These are phyloP conservation scores for Andrena marginata DNA, from an alignment of 2,888 invertebrate genomes.

Conservation along the genomic window DNA sequence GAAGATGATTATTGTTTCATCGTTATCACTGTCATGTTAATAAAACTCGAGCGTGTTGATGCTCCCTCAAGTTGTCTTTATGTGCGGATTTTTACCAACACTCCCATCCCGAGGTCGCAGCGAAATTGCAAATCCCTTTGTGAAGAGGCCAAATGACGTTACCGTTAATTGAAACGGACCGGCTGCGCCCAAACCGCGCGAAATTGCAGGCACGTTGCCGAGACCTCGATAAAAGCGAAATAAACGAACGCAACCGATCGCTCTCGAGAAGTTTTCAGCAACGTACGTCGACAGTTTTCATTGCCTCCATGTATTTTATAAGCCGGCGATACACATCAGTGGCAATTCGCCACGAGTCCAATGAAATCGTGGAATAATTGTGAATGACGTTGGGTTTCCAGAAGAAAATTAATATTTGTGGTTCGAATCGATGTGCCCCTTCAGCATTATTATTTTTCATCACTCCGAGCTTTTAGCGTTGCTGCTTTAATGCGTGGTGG, in stretches of 20 bases:
- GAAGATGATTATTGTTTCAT: neutral
- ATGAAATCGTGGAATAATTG: too few relatives aligned
- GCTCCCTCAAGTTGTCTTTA: slow-evolving; percentile 9
- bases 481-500: too few relatives aligned
- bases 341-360: too few relatives aligned
- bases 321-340: too few relatives aligned
- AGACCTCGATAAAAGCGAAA: slow-evolving; percentile 61
- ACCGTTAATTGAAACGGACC: slow-evolving; percentile 77
- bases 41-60: neutral
- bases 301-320: neutral
- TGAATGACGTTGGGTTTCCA: too few relatives aligned
- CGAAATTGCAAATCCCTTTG: slow-evolving; percentile 75
- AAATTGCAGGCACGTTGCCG: slow-evolving; percentile 61
- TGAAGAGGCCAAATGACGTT: slow-evolving; percentile 73
- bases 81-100: slow-evolving; percentile 48
- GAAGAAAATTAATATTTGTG: too few relatives aligned
- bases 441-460: too few relatives aligned
- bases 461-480: too few relatives aligned
- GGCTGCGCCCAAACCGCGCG: slow-evolving; percentile 76
- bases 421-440: too few relatives aligned
- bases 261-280: slow-evolving; percentile 10
- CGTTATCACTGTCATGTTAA: neutral
- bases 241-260: slow-evolving; percentile 55
- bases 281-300: neutral
- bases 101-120: slow-evolving; percentile 54